phyloP scores from a whole-genome alignment of 30 jellyfish, hydroid and myxozoan species.

The Turritopsis dohrnii region DNA sequence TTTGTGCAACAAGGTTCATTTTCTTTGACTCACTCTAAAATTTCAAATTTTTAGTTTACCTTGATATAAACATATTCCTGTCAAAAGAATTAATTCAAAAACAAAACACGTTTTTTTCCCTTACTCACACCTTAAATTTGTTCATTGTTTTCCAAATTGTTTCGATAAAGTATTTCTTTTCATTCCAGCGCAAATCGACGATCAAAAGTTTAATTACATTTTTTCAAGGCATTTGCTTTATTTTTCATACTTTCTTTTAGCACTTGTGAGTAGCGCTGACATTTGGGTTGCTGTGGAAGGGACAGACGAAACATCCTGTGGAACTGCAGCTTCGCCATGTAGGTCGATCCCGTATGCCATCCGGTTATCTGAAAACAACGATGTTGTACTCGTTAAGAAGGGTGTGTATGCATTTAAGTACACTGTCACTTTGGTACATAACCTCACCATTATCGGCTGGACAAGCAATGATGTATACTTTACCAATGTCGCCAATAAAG shows the following conservation, averaged over 20 bases:
- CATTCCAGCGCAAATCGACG: no score
- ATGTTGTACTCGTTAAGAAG: neutral
- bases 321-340: neutral
- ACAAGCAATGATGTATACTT: neutral
- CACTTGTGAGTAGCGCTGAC: neutral
- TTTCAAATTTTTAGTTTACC: no score
- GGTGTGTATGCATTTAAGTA: neutral
- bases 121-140: no score
- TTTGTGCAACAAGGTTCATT: no score
- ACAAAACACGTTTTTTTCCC: no score
- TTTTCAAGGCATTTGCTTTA: no score
- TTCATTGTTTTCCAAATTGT: no score
- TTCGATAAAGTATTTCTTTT: no score
- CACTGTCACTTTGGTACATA: neutral
- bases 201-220: no score
- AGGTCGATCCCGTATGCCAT: neutral
- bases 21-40: no score
- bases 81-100: no score
- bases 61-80: no score
- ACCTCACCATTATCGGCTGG: neutral
- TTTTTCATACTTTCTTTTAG: neutral
- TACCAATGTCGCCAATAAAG: neutral
- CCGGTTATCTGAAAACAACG: neutral
- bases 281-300: neutral
- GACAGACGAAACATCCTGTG: neutral